Base-by-base conservation (phyloP, 2,113 vertebrate species). In the Emberiza fucata region DNA sequence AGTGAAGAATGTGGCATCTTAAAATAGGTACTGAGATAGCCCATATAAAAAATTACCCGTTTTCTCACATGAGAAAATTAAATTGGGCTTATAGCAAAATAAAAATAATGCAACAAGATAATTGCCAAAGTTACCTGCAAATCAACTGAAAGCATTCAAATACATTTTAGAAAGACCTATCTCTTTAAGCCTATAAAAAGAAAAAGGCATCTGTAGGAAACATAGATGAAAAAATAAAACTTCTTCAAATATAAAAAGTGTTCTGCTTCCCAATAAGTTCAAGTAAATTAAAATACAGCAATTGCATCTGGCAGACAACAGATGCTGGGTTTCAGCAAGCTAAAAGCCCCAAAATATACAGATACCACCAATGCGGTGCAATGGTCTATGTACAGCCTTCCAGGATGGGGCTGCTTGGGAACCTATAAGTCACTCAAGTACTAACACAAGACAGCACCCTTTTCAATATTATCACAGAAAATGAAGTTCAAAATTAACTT, bases 281-380 rank as follows among this genome's bases (percentile, higher is more conserved):
- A 98, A 98, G 97, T 97, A 98, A 97, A 95, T 92, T 76, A 97
- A 96, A 68, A 90, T 90, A 91, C 60, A 98, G 83, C 61, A 82
- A 81, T 50, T 79, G 96, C 77, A 94, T 53, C 95, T 45, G 70
- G 44, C 80, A 91, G 90, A 47, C 28, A 94, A 77, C 91, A 95
- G 94, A 94, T 61, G 80, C 92, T 81, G 4, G 53, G 81, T 72
- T 90, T 96, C 92, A 96, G 81, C 83, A 80, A 95, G 77, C 91
- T 78, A 92, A 96, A 97, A 97, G 92, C 95, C 95, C 64, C 98
- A 97, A 98, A 98, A 99, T 99, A 99, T 99, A 99, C 98, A 99
- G 65, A 99, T 96, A 98, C 93, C 97, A 96, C 97, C 92, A 97
- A 91, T 24, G 95, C 61, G 78, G 94, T 16, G 15, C 94, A 91